Conservation (phyloP, 1,140 invertebrate species). For the Temnothorax longispinosus region DNA sequence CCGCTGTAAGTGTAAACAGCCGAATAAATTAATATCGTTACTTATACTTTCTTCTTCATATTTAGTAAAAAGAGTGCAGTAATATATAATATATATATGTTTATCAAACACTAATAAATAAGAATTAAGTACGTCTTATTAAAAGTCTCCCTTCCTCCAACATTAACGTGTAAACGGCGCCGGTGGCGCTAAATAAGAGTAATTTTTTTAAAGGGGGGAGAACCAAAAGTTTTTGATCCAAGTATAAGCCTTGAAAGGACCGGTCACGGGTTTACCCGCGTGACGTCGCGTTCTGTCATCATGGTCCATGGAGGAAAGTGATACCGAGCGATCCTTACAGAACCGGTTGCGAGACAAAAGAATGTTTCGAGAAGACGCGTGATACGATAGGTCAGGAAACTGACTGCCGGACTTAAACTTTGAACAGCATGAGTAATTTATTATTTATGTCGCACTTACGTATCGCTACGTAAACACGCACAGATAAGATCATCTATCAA, state of each 20-base stretch:
- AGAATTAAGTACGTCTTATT: background rate
- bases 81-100: background rate
- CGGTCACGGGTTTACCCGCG: background rate
- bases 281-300: background rate
- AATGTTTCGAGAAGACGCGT: background rate
- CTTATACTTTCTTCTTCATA: background rate
- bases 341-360: conserved; percentile 32
- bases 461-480: background rate
- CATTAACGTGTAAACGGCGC: background rate
- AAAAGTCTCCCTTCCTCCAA: background rate
- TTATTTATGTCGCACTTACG: background rate
- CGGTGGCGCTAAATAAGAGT: background rate
- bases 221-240: background rate
- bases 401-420: background rate
- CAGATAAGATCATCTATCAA: background rate
- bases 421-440: background rate
- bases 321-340: background rate
- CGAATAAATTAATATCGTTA: background rate
- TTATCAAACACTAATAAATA: background rate
- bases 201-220: background rate
- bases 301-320: background rate
- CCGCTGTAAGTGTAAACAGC: conserved; percentile 88
- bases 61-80: background rate
- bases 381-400: background rate
- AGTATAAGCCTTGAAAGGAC: background rate